Percentiles rank a stretch among this genome's conserved stretches.
Evolutionary conservation across 2,113 vertebrate species (phyloP).

Genomic region (Poecile atricapillus): DNA sequence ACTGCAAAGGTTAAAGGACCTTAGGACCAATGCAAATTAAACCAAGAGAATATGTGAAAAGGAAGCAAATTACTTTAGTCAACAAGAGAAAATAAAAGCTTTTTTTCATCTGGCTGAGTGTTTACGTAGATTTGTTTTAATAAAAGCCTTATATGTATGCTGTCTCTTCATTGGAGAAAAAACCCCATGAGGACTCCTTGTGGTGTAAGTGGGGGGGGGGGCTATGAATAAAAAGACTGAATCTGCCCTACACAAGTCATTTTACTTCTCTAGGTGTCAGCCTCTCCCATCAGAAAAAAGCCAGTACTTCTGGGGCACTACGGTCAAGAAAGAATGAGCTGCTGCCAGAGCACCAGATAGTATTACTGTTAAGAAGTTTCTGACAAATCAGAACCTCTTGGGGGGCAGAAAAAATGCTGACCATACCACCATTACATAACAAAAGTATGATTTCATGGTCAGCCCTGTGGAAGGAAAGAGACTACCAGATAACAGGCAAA

Average conservation of each 20-base stretch:
- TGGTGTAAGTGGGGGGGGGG: background rate
- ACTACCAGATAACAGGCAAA: background rate
- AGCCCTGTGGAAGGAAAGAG: background rate
- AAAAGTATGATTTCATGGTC: background rate
- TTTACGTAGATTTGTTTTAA: background rate
- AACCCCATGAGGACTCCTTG: accelerated
- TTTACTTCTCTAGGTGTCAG: background rate
- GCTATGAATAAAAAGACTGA: background rate
- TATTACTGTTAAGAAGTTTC: background rate
- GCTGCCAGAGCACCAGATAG: background rate
- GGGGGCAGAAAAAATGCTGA: background rate
- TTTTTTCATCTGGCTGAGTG: background rate
- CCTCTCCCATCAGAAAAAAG: background rate
- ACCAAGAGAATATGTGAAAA: background rate
- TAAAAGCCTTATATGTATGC: background rate
- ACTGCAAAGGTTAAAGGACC: background rate
- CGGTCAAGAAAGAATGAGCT: background rate
- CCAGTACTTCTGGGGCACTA: background rate
- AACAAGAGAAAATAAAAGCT: background rate
- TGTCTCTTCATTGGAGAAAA: background rate
- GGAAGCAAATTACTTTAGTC: background rate
- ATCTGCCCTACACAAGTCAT: background rate
- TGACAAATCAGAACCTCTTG: background rate
- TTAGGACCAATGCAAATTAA: background rate
- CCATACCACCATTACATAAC: background rate